Percentiles rank a stretch among this genome's conserved stretches.
Conservation (phyloP, 2,888 invertebrate genomes). For the Neria commutata region DNA sequence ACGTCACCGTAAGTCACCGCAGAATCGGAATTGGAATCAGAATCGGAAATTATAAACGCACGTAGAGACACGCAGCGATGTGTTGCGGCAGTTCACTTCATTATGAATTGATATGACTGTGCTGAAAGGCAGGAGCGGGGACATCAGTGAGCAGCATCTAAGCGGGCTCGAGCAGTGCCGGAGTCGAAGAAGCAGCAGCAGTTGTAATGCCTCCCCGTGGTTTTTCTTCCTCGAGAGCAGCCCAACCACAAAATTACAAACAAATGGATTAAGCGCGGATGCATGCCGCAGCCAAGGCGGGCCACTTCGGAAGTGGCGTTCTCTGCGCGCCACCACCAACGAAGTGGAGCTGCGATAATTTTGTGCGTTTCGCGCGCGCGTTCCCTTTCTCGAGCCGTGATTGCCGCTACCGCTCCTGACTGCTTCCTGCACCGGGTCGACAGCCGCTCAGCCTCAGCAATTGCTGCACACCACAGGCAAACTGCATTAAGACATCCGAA, state of each 20-base stretch:
- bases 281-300: not conserved
- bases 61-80: not conserved
- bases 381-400: constrained; percentile 32
- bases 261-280: not conserved
- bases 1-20: not conserved
- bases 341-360: constrained; percentile 32
- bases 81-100: constrained; percentile 22
- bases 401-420: no score
- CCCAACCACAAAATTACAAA: constrained; percentile 32
- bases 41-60: no score
- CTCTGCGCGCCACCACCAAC: not conserved
- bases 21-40: no score
- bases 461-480: constrained; percentile 35
- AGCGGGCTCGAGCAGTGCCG: no score
- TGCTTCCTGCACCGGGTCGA: constrained; percentile 7
- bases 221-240: constrained; percentile 21
- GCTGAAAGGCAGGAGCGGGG: not conserved
- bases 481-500: constrained; percentile 39
- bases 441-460: constrained; percentile 6
- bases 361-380: constrained; percentile 32
- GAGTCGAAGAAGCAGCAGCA: not conserved
- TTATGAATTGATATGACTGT: constrained; percentile 14
- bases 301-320: not conserved
- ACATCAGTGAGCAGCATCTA: constrained; percentile 9
- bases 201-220: constrained; percentile 20